Evolutionary conservation across 2,113 vertebrate genomes (phyloP), one percentile per base, ranked within the genome.

Genomic region (Menura novaehollandiae): DNA sequence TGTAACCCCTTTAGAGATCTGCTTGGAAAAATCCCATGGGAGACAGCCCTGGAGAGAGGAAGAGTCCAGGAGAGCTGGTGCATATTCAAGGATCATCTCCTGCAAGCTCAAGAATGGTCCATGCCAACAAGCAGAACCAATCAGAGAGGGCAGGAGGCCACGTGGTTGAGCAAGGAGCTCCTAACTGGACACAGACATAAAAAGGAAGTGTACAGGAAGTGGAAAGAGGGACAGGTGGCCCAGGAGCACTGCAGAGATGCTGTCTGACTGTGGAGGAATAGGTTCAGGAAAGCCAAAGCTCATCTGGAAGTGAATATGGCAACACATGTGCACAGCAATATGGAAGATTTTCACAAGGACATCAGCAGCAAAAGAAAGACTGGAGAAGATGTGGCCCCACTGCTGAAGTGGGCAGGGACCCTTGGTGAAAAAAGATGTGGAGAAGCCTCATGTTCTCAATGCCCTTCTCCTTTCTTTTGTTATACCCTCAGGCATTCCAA

Each of bases 101-200:
- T 75, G 24, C 55, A 59, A 30, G 19, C 13, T 74, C 66, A 35
- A 17, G 56, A 49, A 11, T 10, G 8, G 4, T 26, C 7, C 11
- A 8, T 32, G 30, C 44, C 30, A 39, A 30, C 30, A 56, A 27
- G 35, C 24, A 75, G 78, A 51, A 32, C 9, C 8, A 67, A 64
- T 7, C 15, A 79, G 53, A 83, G 32, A 2, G 23, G 30, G 26
- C 43, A 56, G 49, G 18, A 43, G 9, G 30, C 30, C 26, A 21
- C 12, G 4, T 27, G 26, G 26, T 16, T 46, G 30, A 87, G 24
- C 33, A 64, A 43, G 55, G n/a, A 60, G 37, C 3, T 66, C 20
- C 62, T 1, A 1, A 18, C 15, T n/a, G 43, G 30, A 32, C 18
- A 33, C 1, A 23, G 13, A 8, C 10, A 23, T n/a, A 21, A 20